These are phyloP conservation scores for Branchinecta lynchi DNA, from an alignment of 1,140 invertebrate species.

Conservation along the genomic window DNA sequence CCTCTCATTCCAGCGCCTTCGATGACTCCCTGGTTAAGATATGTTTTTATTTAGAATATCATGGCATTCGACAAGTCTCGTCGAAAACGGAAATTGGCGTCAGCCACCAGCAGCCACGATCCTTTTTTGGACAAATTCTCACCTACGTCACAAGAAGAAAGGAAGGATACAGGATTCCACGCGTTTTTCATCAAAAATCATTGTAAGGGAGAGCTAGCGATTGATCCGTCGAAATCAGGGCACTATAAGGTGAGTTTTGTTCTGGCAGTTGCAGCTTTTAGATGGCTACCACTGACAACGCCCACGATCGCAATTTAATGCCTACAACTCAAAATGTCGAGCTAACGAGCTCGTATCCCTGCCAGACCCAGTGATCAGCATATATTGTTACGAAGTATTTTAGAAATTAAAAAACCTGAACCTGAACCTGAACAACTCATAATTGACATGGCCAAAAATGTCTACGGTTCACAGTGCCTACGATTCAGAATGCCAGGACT, in stretches of 20 bases:
- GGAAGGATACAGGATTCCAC: neutral
- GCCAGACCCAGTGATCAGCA: neutral
- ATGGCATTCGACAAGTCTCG: neutral
- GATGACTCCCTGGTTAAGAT: neutral
- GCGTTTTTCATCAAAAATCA: neutral
- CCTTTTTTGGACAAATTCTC: neutral
- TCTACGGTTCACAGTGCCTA: too few relatives aligned
- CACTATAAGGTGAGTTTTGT: slow-evolving; percentile 1
- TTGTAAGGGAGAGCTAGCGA: neutral
- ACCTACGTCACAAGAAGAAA: neutral
- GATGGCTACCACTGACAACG: neutral
- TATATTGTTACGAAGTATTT: too few relatives aligned
- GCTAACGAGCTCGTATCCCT: neutral
- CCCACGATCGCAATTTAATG: neutral
- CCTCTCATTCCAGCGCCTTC: neutral
- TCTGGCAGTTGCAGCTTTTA: too few relatives aligned
- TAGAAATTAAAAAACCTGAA: too few relatives aligned
- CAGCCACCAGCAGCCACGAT: neutral
- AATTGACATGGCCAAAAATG: too few relatives aligned
- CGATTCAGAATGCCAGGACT: too few relatives aligned
- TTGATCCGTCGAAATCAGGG: neutral
- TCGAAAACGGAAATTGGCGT: neutral
- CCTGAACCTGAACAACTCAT: neutral
- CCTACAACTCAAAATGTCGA: neutral
- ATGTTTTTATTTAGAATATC: neutral